Evolutionary conservation across 2,888 invertebrate species (phyloP), one percentile per base, ranked within the genome.

Genomic region (Pyrocoelia pectoralis): DNA sequence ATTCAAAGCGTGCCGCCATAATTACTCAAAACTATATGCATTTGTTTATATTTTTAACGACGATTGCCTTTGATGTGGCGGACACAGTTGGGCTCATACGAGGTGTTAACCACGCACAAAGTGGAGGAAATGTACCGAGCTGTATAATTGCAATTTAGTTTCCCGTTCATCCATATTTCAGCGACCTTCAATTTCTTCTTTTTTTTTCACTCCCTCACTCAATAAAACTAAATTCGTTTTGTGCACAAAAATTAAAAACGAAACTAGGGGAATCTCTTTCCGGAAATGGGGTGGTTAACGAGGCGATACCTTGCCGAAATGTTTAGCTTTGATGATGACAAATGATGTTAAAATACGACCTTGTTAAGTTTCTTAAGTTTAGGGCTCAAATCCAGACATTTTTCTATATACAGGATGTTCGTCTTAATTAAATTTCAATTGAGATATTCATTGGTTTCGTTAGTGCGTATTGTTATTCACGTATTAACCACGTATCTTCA

Each of bases 91-190:
- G 77, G 74, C 74, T 75, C 79, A 75, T 74, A 71, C 75, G 76
- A 79, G 78, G 80, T 80, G 80, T 75, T 79, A 79, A 79, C 74
- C 76, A 74, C 74, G 68, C 73, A 73, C 78, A 78, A 78, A 78
- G 79, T 77, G 76, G 76, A 79, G 79, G 78, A 79, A 79, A 78
- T 78, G 78, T 78, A 75, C 75, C 75, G 76, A 56, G 53, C 48
- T 56, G 50, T 43, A 46, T 65, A 56, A 65, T 65, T 65, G 56
- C 65, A 65, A 64, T 64, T 55, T 38, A 18, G 58, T 53, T 55
- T 58, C 40, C n/a, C 53, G 54, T 58, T 54, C 46, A 43, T 50
- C 14, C 58, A 29, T 33, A 33, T 63, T 58, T n/a, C 29, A 48
- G 46, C 33, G 28, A 41, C 19, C 50, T 29, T 29, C 18, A 14